phyloP scores from a whole-genome alignment of 2,888 invertebrate species.

The Morpho achilles region DNA sequence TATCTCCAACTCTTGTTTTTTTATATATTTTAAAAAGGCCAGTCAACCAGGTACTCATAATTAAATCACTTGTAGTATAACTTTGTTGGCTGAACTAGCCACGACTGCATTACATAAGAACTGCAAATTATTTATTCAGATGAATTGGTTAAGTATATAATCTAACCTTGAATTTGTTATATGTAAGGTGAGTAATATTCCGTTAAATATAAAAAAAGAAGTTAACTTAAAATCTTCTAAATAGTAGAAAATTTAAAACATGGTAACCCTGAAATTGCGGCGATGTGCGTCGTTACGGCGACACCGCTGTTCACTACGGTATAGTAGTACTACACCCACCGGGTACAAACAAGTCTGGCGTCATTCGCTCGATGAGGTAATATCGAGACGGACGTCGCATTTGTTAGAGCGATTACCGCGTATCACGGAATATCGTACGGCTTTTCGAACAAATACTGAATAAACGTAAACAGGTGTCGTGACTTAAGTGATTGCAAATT shows the following conservation, averaged over 20 bases:
- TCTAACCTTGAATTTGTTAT: no score
- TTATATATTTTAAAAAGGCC: no score
- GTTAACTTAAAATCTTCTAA: slow-evolving; percentile 21
- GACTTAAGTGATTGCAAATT: slow-evolving; percentile 24
- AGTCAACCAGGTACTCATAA: no score
- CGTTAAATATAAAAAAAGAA: not conserved
- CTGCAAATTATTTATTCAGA: no score
- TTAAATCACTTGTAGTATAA: no score
- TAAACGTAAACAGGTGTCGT: slow-evolving; percentile 11
- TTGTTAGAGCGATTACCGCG: slow-evolving; percentile 17
- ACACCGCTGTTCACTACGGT: slow-evolving; percentile 16
- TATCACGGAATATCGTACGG: slow-evolving; percentile 19
- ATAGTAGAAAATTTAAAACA: slow-evolving; percentile 18
- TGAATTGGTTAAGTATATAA: no score
- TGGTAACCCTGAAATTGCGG: slow-evolving; percentile 31
- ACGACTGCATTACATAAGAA: no score
- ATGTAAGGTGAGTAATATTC: no score
- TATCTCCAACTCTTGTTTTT: no score
- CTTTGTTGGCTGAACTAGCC: no score
- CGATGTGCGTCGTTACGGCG: slow-evolving; percentile 29
- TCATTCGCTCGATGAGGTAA: slow-evolving; percentile 28
- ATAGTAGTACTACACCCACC: slow-evolving; percentile 17
- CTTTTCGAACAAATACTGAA: slow-evolving; percentile 9
- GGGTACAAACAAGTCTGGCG: slow-evolving; percentile 17
- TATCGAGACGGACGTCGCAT: slow-evolving; percentile 25